Conservation (phyloP, 2,888 invertebrate species). For the Helobdella robusta region DNA sequence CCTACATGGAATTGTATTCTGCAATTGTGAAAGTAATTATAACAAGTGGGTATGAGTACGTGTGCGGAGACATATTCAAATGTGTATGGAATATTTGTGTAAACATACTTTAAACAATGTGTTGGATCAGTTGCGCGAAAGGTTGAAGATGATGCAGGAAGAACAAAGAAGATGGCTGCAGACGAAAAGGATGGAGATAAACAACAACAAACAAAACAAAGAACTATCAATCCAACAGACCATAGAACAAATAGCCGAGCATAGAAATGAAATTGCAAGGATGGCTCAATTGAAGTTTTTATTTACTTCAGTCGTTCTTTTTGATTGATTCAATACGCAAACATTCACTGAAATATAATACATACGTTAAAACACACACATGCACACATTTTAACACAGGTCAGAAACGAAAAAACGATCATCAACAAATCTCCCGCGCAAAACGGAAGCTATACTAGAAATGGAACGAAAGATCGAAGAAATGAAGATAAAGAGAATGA, state of each 20-base stretch:
- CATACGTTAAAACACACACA: not conserved
- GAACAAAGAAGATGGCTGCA: conserved; percentile 3
- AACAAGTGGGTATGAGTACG: too few species aligned
- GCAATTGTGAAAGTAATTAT: too few species aligned
- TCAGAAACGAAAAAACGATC: conserved; percentile 38
- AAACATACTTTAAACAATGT: too few species aligned
- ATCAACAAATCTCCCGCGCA: conserved; percentile 34
- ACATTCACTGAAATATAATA: not conserved
- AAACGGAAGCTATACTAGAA: conserved; percentile 39
- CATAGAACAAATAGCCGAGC: conserved; percentile 44
- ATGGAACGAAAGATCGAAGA: conserved; percentile 42
- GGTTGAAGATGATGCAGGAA: conserved; percentile 11
- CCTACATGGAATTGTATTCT: too few species aligned
- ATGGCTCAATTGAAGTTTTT: conserved; percentile 41
- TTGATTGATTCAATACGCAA: not conserved
- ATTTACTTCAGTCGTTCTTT: not conserved
- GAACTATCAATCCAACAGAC: conserved; percentile 46
- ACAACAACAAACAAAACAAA: conserved; percentile 37
- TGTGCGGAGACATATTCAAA: too few species aligned
- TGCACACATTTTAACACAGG: conserved; percentile 40
- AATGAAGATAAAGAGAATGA: conserved; percentile 38
- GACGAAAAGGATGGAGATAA: conserved; percentile 8
- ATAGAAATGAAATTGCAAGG: conserved; percentile 44
- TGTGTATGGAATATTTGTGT: too few species aligned
- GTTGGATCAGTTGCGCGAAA: conserved; percentile 19